Conservation (phyloP, 1,140 invertebrate species). For the Solenopsis fugax region DNA sequence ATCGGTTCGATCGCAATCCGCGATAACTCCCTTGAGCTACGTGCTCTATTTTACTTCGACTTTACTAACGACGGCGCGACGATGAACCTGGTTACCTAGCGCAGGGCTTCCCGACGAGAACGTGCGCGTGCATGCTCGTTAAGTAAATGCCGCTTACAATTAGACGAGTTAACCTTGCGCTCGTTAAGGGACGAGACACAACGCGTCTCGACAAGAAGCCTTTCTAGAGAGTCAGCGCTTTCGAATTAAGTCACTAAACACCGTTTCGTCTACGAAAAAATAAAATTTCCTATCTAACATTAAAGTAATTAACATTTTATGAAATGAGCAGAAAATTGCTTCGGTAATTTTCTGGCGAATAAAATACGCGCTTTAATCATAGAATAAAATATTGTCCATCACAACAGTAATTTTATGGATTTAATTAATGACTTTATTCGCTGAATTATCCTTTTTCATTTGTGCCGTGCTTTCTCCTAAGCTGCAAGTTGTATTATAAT, state of each 20-base stretch:
- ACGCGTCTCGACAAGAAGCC: background rate
- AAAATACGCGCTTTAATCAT: background rate
- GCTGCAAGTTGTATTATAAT: background rate
- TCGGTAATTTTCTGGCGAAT: background rate
- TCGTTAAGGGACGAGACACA: background rate
- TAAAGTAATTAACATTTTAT: slow-evolving; percentile 3
- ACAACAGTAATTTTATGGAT: background rate
- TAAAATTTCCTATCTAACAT: background rate
- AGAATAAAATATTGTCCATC: background rate
- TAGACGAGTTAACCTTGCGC: background rate
- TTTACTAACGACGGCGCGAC: slow-evolving; percentile 19
- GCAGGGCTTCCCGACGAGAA: background rate
- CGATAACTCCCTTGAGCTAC: slow-evolving; percentile 35
- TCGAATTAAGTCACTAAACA: background rate
- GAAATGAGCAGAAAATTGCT: background rate
- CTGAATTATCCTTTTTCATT: background rate
- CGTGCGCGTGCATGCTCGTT: slow-evolving; percentile 40
- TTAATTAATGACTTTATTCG: slow-evolving; percentile 20
- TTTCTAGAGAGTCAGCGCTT: background rate
- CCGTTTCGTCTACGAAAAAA: no score
- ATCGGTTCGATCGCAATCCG: slow-evolving; percentile 7
- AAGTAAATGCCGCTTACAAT: slow-evolving; percentile 20
- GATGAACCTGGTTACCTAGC: slow-evolving; percentile 10
- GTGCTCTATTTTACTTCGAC: slow-evolving; percentile 53
- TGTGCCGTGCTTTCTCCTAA: background rate